Conservation (phyloP, 2,113 vertebrate species). For the Macrotus californicus region DNA sequence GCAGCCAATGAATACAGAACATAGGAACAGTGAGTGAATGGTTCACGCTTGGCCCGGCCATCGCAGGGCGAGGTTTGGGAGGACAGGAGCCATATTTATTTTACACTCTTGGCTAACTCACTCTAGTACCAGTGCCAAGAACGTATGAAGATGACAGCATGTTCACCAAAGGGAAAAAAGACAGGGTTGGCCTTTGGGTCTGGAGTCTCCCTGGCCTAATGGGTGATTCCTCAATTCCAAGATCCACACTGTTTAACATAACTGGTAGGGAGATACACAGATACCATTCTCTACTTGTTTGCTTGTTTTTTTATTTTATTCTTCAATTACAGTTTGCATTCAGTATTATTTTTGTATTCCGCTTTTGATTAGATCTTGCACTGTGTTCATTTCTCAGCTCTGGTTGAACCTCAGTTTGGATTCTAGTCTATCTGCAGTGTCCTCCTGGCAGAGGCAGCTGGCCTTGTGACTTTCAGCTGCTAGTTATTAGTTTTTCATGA, state of each 20-base stretch:
- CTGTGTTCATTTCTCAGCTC: not conserved
- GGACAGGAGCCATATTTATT: not conserved
- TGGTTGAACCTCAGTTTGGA: not conserved
- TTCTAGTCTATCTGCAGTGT: not conserved
- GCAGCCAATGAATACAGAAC: not conserved
- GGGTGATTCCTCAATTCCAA: not conserved
- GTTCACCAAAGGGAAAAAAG: not conserved
- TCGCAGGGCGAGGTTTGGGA: not conserved
- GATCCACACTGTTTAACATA: not conserved
- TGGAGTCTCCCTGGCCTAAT: not conserved
- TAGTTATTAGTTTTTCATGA: conserved; percentile 37
- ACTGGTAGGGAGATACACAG: not conserved
- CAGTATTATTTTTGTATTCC: not conserved
- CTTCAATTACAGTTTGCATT: not conserved
- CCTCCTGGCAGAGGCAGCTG: conserved; percentile 34
- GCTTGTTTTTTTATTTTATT: not conserved
- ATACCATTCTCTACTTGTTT: not conserved
- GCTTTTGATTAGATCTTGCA: not conserved
- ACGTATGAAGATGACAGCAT: not conserved
- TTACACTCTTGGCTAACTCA: not conserved
- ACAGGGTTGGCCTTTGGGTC: not conserved
- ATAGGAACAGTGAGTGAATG: not conserved
- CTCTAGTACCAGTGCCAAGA: not conserved
- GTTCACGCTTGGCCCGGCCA: not conserved
- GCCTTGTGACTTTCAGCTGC: conserved; percentile 30